These are phyloP conservation scores for Drosophila ustulata DNA, from an alignment of 2,888 invertebrate species.

Conservation along the genomic window DNA sequence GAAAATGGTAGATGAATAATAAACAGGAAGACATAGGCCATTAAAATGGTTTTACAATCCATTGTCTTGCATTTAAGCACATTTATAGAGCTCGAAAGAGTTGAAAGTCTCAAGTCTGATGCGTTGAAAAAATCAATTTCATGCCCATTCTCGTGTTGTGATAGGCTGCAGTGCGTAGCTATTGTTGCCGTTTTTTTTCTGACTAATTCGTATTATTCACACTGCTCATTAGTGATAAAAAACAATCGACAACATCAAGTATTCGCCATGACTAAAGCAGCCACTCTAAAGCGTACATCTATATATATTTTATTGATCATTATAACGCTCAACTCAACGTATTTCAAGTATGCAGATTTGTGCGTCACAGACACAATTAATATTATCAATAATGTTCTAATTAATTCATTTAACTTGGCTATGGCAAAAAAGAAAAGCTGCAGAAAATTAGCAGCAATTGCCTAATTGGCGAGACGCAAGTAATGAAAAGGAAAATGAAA, in stretches of 20 bases:
- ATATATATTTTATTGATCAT: too few relatives aligned
- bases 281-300: neutral
- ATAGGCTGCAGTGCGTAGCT: too few relatives aligned
- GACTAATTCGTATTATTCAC: neutral
- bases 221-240: neutral
- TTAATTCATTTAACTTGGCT: neutral
- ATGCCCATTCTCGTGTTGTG: too few relatives aligned
- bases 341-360: neutral
- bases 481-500: constrained; percentile 14
- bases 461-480: neutral
- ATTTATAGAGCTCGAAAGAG: neutral
- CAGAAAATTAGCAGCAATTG: neutral
- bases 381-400: neutral
- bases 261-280: neutral
- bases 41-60: neutral
- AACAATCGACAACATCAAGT: neutral
- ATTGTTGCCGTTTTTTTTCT: neutral
- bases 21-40: neutral
- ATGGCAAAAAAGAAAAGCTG: neutral
- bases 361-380: neutral
- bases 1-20: neutral
- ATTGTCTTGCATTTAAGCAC: neutral
- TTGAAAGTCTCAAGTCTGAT: neutral
- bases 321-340: too few relatives aligned
- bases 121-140: neutral